phyloP scores from a whole-genome alignment of 2,888 invertebrate genomes.

The Schizotus pectinicornis region DNA sequence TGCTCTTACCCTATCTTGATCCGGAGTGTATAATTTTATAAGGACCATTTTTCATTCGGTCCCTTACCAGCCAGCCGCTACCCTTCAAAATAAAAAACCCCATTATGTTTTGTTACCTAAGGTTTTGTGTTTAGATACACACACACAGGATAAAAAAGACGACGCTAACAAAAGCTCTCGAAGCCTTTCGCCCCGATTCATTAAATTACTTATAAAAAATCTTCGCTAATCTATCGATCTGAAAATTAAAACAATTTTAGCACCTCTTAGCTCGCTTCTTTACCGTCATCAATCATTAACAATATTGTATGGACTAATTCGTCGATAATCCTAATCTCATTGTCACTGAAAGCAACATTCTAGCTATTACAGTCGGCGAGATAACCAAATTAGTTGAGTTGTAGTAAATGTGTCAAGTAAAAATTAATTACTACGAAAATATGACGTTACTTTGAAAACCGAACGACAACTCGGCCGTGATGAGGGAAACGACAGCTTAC shows the following conservation, averaged over 20 bases:
- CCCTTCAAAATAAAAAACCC: constrained; percentile 35
- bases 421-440: constrained; percentile 24
- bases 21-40: constrained; percentile 37
- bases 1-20: constrained; percentile 39
- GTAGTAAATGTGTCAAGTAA: constrained; percentile 19
- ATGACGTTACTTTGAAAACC: constrained; percentile 32
- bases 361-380: background rate
- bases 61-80: constrained; percentile 31
- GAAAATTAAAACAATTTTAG: constrained; percentile 6
- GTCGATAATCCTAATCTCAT: constrained; percentile 14
- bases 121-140: constrained; percentile 44
- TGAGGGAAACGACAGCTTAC: constrained; percentile 49
- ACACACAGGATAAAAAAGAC: constrained; percentile 41
- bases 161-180: constrained; percentile 44
- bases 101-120: constrained; percentile 43
- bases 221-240: constrained; percentile 14
- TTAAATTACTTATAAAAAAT: constrained; percentile 52
- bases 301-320: constrained; percentile 4
- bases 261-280: background rate
- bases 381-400: constrained; percentile 18
- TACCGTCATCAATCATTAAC: background rate
- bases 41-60: constrained; percentile 37
- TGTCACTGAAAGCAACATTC: constrained; percentile 4
- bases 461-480: constrained; percentile 33
- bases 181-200: constrained; percentile 51